A percentile compares a stretch with the other conserved stretches of the same genome.
Conservation (phyloP, 2,888 invertebrate species). For the Himalopsyche anomala region DNA sequence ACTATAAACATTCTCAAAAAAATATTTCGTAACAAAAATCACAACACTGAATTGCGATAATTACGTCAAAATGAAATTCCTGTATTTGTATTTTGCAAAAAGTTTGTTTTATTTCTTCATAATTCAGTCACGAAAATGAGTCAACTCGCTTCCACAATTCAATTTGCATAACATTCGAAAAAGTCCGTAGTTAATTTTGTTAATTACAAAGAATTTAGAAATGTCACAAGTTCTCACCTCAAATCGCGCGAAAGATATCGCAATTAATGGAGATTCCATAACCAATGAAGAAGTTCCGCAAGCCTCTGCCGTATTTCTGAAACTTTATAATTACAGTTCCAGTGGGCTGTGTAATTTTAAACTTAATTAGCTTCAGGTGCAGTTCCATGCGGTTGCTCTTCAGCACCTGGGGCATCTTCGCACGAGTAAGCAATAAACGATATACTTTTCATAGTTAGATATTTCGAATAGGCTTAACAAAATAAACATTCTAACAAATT, state of each 20-base stretch:
- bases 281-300: conserved; percentile 47
- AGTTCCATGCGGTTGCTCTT: conserved; percentile 33
- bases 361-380: conserved; percentile 60
- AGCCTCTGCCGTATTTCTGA: conserved; percentile 44
- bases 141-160: too few relatives aligned
- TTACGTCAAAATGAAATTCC: too few relatives aligned
- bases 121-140: too few relatives aligned
- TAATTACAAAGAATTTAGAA: conserved; percentile 17
- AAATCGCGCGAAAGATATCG: conserved; percentile 36
- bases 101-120: too few relatives aligned
- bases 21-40: too few relatives aligned
- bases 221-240: conserved; percentile 14
- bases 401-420: conserved; percentile 25
- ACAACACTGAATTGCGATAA: too few relatives aligned
- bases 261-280: conserved; percentile 57
- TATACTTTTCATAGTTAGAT: neutral
- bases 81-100: too few relatives aligned
- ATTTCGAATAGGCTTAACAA: too few relatives aligned
- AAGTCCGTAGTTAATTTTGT: neutral
- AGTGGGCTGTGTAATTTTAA: conserved; percentile 55
- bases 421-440: too few relatives aligned
- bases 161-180: neutral
- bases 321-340: conserved; percentile 60
- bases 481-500: too few relatives aligned
- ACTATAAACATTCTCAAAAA: too few relatives aligned